Evolutionary conservation across 2,113 vertebrate genomes (phyloP), one percentile per base, ranked within the genome.

Genomic region (Chaenocephalus aceratus): DNA sequence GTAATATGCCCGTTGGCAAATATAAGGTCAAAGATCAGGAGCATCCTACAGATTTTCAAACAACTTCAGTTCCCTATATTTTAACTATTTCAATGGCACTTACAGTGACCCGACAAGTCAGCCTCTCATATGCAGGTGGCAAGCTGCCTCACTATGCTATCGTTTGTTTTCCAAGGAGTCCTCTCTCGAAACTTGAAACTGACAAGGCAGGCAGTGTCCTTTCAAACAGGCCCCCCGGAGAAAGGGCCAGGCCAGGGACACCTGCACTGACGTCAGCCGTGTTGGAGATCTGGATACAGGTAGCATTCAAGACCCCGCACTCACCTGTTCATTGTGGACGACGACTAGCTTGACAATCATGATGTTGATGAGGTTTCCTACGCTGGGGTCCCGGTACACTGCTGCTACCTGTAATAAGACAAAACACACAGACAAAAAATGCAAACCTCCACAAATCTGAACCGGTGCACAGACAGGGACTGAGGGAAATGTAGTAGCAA

Each of bases 291-390:
- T 51, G 46, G 76, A 72, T 73, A 72, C 80, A 61, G 34, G 34
- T 6, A 71, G 74, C 45, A 49, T 82, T 88, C 54, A 83, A 66
- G 65, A 53, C 66, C 23, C 65, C 49, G 23, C 57, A 84, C 95
- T 94, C 95, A 99, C 98, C 97, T 97, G 96, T 78, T 99, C 97
- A 88, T 96, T 95, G 89, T 99, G 97, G 94, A 99, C 90, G 80
- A 99, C 77, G 88, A 99, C 89, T 76, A 99, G 93, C 93, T 98
- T 99, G 81, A 99, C 97, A 70, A 99, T 95, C 92, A 98, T 92
- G 91, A 99, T 96, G 94, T 97, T 98, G 93, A 99, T 97, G 83
- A 98, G 96, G 93, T 99, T 99, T 86, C 98, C 98, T 89, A 99
- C 97, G 84, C 96, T 98, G 90, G 98, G 94, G 89, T 99, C 98